These are phyloP conservation scores for Strigamia crassipes DNA, from an alignment of 2,888 invertebrate species.

Conservation along the genomic window DNA sequence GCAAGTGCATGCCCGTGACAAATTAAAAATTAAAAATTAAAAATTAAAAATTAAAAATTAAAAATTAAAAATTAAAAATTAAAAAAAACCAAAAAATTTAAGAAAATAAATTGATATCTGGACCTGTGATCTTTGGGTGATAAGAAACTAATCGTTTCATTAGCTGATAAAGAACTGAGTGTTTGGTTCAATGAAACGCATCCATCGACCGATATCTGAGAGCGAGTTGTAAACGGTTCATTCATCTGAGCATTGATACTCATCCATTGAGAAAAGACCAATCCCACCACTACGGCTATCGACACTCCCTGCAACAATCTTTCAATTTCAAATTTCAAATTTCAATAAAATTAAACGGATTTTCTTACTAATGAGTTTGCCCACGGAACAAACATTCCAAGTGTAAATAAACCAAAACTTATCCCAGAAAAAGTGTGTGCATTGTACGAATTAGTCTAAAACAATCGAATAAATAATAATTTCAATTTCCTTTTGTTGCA, in stretches of 20 bases:
- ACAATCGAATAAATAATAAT: not conserved
- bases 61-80: not conserved
- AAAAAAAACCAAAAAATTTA: not conserved
- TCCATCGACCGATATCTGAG: not conserved
- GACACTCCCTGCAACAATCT: not conserved
- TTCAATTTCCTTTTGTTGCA: not conserved
- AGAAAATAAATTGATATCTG: too few species aligned
- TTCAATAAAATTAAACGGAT: too few species aligned
- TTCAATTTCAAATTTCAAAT: not conserved
- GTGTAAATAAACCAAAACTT: conserved; percentile 72
- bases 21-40: not conserved
- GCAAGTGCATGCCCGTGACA: too few species aligned
- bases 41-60: not conserved
- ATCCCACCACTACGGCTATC: not conserved
- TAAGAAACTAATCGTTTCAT: not conserved
- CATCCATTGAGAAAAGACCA: conserved; percentile 6
- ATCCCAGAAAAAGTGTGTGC: not conserved
- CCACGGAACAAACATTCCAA: conserved; percentile 88
- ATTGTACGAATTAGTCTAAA: not conserved
- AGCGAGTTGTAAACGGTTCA: not conserved
- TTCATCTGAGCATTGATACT: not conserved
- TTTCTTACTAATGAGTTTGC: conserved; percentile 74
- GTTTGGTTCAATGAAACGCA: not conserved
- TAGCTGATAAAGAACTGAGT: not conserved
- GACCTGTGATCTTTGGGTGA: not conserved